A percentile compares a stretch with the other conserved stretches of the same genome.
Conservation (phyloP, 2,113 vertebrate species). For the Cheilinus undulatus region DNA sequence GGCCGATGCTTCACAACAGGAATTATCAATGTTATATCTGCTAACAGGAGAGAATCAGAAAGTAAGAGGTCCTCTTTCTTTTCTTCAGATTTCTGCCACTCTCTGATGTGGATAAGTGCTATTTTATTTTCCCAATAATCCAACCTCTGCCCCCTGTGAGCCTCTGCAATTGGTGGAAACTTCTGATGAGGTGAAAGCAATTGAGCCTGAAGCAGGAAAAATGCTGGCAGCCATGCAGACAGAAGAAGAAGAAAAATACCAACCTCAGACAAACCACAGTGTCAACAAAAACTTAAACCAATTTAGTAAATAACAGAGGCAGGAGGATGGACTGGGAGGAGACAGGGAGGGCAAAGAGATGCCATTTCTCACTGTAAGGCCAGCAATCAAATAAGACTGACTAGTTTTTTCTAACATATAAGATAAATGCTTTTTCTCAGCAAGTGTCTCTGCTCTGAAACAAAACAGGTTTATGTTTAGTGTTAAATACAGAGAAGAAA, state of each 20-base stretch:
- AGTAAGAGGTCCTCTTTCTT: no score
- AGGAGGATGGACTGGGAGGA: conserved; percentile 12
- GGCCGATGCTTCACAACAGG: conserved; percentile 6
- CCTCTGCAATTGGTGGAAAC: conserved; percentile 25
- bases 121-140: background rate
- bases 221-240: conserved; percentile 29
- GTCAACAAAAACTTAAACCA: conserved; percentile 55
- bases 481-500: conserved; percentile 6
- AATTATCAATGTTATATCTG: background rate
- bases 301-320: conserved; percentile 44
- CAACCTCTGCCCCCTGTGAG: background rate
- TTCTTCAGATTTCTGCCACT: background rate
- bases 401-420: background rate
- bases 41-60: background rate
- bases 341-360: conserved; percentile 3
- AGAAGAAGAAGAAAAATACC: conserved; percentile 17
- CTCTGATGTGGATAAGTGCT: background rate
- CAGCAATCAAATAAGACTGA: background rate
- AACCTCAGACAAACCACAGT: conserved; percentile 26
- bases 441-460: background rate
- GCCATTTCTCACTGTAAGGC: background rate
- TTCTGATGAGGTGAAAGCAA: conserved; percentile 27
- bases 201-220: conserved; percentile 31
- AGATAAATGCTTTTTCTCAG: background rate
- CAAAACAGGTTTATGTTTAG: background rate